phyloP scores from a whole-genome alignment of 2,797 vertebrate species.

The Coregonus ussuriensis region DNA sequence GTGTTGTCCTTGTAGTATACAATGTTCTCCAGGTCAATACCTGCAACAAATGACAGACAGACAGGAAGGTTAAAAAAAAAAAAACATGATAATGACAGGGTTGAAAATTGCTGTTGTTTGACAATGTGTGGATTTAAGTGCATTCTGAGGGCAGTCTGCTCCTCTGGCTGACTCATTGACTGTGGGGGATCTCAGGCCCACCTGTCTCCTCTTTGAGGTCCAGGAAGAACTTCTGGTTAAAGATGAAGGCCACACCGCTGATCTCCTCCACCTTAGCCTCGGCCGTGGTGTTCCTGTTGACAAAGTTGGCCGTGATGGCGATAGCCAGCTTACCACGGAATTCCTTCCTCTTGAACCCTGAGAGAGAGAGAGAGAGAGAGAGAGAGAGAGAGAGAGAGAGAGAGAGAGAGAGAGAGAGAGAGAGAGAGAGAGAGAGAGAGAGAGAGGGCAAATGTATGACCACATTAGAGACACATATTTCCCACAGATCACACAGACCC shows the following conservation, averaged over 20 bases:
- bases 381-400: background rate
- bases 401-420: too few species aligned
- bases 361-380: slow-evolving; percentile 51
- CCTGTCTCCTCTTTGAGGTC: slow-evolving; percentile 96
- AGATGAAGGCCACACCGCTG: slow-evolving; percentile 98
- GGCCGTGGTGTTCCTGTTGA: slow-evolving; percentile 95
- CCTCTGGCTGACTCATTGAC: background rate
- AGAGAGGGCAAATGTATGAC: too few species aligned
- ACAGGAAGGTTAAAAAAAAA: background rate
- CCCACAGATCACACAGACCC: too few species aligned
- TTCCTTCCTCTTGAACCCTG: slow-evolving; percentile 95
- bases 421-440: too few species aligned
- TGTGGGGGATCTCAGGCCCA: slow-evolving; percentile 56
- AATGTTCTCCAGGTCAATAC: slow-evolving; percentile 98
- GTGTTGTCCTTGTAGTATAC: slow-evolving; percentile 98
- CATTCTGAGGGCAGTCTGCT: background rate
- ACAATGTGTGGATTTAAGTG: background rate
- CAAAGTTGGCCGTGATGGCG: slow-evolving; percentile 97
- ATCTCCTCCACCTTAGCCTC: slow-evolving; percentile 98
- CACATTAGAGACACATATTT: too few species aligned
- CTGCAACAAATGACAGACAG: slow-evolving; percentile 59
- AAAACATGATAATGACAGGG: too few species aligned
- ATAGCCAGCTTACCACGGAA: slow-evolving; percentile 97
- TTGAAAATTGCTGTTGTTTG: background rate
- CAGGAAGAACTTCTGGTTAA: slow-evolving; percentile 98